A percentile compares a stretch with the other conserved stretches of the same genome.
phyloP scores from a whole-genome alignment of 2,113 vertebrate genomes.

The Varanus salvator region DNA sequence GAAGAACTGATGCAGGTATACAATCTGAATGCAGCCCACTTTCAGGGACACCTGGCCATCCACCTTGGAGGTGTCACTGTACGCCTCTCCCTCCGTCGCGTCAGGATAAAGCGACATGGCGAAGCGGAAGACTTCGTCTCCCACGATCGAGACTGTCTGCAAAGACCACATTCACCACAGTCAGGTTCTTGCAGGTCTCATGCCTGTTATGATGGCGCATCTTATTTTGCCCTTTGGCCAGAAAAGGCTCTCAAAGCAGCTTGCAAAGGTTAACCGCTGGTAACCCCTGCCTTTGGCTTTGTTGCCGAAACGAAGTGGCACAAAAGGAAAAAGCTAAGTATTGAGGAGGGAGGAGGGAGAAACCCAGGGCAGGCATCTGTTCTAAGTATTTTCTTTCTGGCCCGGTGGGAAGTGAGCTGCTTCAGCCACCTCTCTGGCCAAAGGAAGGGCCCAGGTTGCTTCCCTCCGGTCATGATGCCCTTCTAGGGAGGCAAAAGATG shows the following conservation, averaged over 20 bases:
- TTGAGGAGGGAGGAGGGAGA: no score
- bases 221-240: neutral
- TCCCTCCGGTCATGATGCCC: no score
- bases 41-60: slow-evolving; percentile 89
- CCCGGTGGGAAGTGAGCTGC: no score
- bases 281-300: neutral
- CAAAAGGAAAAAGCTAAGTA: no score
- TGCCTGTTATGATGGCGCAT: no score
- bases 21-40: slow-evolving; percentile 93
- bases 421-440: no score
- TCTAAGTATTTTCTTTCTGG: no score
- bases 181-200: neutral
- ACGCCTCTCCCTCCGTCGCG: slow-evolving; percentile 87
- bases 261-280: neutral
- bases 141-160: slow-evolving; percentile 93
- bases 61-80: slow-evolving; percentile 85
- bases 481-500: no score
- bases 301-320: no score
- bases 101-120: slow-evolving; percentile 87
- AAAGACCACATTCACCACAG: slow-evolving; percentile 33
- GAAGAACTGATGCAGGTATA: slow-evolving; percentile 94
- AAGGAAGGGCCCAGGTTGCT: no score
- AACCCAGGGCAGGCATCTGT: no score
- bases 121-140: slow-evolving; percentile 95
- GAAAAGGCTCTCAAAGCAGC: no score